A percentile compares a stretch with the other conserved stretches of the same genome.
Conservation (phyloP, 2,113 vertebrate species). For the Ameiurus melas region DNA sequence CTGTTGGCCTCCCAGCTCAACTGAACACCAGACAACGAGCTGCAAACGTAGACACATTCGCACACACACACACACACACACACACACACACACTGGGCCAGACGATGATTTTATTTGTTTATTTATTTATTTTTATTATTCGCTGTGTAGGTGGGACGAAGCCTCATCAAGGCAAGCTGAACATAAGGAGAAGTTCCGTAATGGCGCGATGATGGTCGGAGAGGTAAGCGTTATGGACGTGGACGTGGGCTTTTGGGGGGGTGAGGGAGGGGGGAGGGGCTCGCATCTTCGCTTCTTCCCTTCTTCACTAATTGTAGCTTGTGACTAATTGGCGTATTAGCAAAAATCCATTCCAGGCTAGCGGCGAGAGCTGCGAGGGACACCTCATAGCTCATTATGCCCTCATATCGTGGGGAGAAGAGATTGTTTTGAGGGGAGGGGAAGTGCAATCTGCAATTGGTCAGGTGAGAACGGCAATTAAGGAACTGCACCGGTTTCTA, state of each 20-base stretch:
- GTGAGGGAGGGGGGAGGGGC: neutral
- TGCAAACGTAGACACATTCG: conserved; percentile 74
- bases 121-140: conserved; percentile 66
- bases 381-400: conserved; percentile 77
- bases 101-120: conserved; percentile 47
- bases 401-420: conserved; percentile 74
- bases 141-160: conserved; percentile 73
- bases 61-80: conserved; percentile 61
- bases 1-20: conserved; percentile 70
- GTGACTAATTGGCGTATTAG: conserved; percentile 84
- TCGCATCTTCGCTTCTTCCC: conserved; percentile 43
- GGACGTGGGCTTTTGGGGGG: conserved; percentile 53
- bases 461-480: conserved; percentile 82
- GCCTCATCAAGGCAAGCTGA: conserved; percentile 55
- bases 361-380: conserved; percentile 73
- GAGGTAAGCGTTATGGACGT: conserved; percentile 71
- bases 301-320: conserved; percentile 76
- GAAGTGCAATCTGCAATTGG: conserved; percentile 77
- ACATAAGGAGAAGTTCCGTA: conserved; percentile 58
- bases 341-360: conserved; percentile 74
- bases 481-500: conserved; percentile 70
- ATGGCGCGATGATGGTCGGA: conserved; percentile 73
- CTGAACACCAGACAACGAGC: conserved; percentile 69
- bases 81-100: conserved; percentile 62
- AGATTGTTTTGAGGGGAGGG: conserved; percentile 67